A percentile compares a stretch with the other conserved stretches of the same genome.
These are phyloP conservation scores for Seriola quinqueradiata DNA, from an alignment of 2,113 vertebrate species.

Conservation along the genomic window DNA sequence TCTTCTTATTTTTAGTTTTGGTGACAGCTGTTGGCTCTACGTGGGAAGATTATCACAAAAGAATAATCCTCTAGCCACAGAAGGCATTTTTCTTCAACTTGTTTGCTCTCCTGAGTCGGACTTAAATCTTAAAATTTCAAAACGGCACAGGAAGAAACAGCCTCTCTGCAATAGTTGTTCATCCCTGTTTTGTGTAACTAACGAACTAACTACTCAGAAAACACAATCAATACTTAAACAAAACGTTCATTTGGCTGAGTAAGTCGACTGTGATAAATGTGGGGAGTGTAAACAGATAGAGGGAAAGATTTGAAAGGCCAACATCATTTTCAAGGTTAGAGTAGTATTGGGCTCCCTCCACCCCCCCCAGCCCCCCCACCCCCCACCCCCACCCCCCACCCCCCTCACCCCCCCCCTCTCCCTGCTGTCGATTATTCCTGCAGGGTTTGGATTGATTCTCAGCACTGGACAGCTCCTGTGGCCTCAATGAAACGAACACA, in stretches of 20 bases:
- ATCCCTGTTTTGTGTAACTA: neutral
- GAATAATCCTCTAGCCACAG: neutral
- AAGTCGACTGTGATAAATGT: conserved; percentile 37
- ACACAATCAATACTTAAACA: conserved; percentile 34
- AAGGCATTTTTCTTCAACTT: neutral
- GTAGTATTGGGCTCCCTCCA: conserved; percentile 11
- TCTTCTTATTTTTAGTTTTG: neutral
- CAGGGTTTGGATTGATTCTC: conserved; percentile 77
- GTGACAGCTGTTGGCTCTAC: neutral
- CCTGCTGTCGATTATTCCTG: conserved; percentile 71
- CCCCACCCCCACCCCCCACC: neutral
- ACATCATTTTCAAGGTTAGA: conserved; percentile 62
- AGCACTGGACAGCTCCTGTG: conserved; percentile 80
- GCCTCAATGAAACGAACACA: conserved; percentile 60
- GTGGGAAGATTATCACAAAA: neutral
- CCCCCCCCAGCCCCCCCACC: neutral
- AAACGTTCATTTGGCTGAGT: conserved; percentile 37
- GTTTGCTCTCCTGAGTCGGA: neutral
- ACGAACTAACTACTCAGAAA: conserved; percentile 34
- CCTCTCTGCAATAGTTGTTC: neutral
- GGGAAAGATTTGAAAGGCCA: conserved; percentile 47
- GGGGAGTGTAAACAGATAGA: conserved; percentile 34
- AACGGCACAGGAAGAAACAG: neutral
- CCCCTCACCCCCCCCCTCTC: neutral
- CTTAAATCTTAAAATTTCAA: neutral